These are phyloP conservation scores for Pangasianodon hypophthalmus DNA, from an alignment of 2,113 vertebrate species.

Conservation along the genomic window DNA sequence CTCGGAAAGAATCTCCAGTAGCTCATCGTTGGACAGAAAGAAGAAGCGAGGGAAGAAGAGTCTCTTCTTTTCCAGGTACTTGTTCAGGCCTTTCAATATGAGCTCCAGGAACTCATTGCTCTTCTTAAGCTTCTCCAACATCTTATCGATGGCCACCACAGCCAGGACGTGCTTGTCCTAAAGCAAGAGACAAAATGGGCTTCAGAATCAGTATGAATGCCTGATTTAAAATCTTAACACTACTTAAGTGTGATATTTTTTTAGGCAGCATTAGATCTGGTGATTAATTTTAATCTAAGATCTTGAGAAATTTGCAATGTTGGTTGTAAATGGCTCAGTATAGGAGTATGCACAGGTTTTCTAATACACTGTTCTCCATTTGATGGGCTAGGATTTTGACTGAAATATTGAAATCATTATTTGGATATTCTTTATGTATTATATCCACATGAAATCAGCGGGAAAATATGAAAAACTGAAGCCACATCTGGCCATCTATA, in stretches of 20 bases:
- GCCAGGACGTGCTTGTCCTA: slow-evolving; percentile 84
- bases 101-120: slow-evolving; percentile 82
- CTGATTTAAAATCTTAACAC: neutral
- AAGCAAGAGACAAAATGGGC: slow-evolving; percentile 16
- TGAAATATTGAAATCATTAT: neutral
- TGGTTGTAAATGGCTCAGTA: neutral
- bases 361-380: neutral
- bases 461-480: neutral
- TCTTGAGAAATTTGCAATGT: neutral
- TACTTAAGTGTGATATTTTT: neutral
- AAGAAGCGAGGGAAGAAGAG: slow-evolving; percentile 91
- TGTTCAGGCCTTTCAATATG: slow-evolving; percentile 90
- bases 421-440: neutral
- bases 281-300: neutral
- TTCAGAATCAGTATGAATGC: neutral
- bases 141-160: slow-evolving; percentile 80
- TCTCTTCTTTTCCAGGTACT: slow-evolving; percentile 89
- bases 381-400: neutral
- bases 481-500: too few relatives aligned
- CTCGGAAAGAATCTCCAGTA: slow-evolving; percentile 91
- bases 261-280: neutral
- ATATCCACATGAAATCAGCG: neutral
- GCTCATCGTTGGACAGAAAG: slow-evolving; percentile 91
- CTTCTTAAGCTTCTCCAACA: slow-evolving; percentile 82
- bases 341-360: neutral